Evolutionary conservation across 1,140 invertebrate genomes (phyloP).

Genomic region (Caenorhabditis inopinata): DNA sequence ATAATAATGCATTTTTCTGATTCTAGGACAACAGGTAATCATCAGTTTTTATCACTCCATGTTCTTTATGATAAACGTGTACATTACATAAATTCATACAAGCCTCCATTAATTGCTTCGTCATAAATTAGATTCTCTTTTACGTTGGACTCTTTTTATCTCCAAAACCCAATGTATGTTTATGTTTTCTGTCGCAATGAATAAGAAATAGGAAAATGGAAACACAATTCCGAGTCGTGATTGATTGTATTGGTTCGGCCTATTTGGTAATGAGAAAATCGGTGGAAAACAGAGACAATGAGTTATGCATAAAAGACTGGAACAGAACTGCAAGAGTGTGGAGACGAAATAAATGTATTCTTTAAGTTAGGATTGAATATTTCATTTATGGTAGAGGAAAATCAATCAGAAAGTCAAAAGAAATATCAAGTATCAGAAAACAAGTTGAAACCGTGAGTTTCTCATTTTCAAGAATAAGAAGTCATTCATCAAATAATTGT

Average conservation of each 20-base stretch:
- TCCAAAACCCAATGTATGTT: not conserved
- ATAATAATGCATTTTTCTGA: too few relatives aligned
- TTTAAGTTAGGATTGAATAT: not conserved
- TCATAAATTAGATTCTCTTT: not conserved
- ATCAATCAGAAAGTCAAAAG: not conserved
- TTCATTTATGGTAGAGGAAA: not conserved
- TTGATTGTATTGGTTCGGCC: not conserved
- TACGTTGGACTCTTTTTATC: not conserved
- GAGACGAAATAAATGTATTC: not conserved
- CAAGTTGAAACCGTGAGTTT: not conserved
- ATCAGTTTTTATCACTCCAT: too few relatives aligned
- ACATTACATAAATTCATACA: not conserved
- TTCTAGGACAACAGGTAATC: too few relatives aligned
- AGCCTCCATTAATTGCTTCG: not conserved
- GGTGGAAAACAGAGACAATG: not conserved
- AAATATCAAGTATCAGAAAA: too few relatives aligned
- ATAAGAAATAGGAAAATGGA: not conserved
- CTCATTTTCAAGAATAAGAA: not conserved
- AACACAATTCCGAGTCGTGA: not conserved
- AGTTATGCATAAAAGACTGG: too few relatives aligned
- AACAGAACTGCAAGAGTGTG: too few relatives aligned
- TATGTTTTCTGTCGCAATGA: constrained; percentile 29
- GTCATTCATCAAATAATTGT: constrained; percentile 12
- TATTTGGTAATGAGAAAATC: constrained; percentile 8
- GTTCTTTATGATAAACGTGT: too few relatives aligned